Base-by-base conservation (phyloP, 2,113 vertebrate genomes). In the Choloepus hoffmanni region DNA sequence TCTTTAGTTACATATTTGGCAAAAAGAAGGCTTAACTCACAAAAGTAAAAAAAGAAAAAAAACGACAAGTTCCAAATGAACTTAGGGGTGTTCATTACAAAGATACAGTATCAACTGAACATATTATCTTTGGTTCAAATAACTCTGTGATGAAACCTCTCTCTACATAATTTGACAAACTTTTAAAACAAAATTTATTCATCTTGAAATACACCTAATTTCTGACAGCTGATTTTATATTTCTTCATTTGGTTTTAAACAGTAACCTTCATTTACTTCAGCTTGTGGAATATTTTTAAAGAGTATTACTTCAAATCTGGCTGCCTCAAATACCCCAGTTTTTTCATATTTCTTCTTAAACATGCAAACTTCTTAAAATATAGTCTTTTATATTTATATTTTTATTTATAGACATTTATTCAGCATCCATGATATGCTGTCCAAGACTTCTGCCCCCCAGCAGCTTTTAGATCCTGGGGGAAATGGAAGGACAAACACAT, bases 321-420 rank as follows among this genome's bases (percentile, higher is more conserved):
- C 48, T 63, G 76, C 23, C 30, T 73, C 26, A 62, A 7, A 87
- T 14, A 16, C 13, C 67, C 16, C 36, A 43, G 45, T 72, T 9
- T 40, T 77, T 77, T 67, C 70, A 72, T 82, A 33, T 53, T 95
- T 92, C 55, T 81, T 89, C 91, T 55, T 36, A 92, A 55, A 45
- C 48, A 67, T 68, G 48, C 4, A 36, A 5, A 30, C 30, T 68
- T 60, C 48, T 26, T 63, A 77, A 67, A 76, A 79, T 43, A 76
- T 0, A 48, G 48, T 36, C 33, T 65, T n/a, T 85, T 62, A 62
- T 28, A 58, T 30, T 45, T 2, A 23, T 72, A 30, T 79, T 65
- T 26, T 3, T 55, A 55, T 55, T 55, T 55, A 55, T 55, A 58
- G 55, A 21, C 2, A 74, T 21, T 78, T 86, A 48, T 63, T 78